A percentile compares a stretch with the other conserved stretches of the same genome.
Evolutionary conservation across 2,113 vertebrate genomes (phyloP).

Genomic region (Mellivora capensis): DNA sequence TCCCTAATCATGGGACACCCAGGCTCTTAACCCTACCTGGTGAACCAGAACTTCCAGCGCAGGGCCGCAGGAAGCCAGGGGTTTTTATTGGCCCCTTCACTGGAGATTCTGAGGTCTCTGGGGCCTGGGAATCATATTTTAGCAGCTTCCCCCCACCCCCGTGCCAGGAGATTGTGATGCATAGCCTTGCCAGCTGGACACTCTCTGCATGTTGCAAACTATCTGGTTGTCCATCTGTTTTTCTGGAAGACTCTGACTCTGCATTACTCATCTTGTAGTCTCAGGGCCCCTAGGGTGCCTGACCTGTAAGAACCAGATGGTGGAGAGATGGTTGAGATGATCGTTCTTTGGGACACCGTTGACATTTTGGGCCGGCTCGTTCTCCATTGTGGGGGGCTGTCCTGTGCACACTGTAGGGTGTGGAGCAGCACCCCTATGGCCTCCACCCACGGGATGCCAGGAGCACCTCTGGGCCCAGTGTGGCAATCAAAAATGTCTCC

Average conservation of each 20-base stretch:
- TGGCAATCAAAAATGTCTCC: background rate
- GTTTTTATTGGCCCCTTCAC: background rate
- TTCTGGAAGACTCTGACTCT: background rate
- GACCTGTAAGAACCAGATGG: background rate
- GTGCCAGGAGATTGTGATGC: fast-evolving
- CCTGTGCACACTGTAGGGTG: background rate
- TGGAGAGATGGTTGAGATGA: background rate
- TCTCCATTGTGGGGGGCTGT: background rate
- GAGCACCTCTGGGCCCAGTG: too few relatives aligned
- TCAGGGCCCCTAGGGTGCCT: background rate
- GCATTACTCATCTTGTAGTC: background rate
- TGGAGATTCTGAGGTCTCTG: background rate
- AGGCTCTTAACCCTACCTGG: background rate
- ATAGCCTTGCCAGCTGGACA: background rate
- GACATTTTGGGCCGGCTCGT: background rate
- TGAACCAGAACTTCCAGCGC: background rate
- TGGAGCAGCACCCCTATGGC: background rate
- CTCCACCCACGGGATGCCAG: background rate
- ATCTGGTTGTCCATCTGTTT: background rate
- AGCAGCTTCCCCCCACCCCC: background rate
- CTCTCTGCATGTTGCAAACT: background rate
- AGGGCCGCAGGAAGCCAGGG: background rate
- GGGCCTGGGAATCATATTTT: background rate
- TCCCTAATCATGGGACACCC: background rate
- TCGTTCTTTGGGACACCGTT: background rate